Evolutionary conservation across 2,888 invertebrate species (phyloP).

Genomic region (Chloroclystis v-ata): DNA sequence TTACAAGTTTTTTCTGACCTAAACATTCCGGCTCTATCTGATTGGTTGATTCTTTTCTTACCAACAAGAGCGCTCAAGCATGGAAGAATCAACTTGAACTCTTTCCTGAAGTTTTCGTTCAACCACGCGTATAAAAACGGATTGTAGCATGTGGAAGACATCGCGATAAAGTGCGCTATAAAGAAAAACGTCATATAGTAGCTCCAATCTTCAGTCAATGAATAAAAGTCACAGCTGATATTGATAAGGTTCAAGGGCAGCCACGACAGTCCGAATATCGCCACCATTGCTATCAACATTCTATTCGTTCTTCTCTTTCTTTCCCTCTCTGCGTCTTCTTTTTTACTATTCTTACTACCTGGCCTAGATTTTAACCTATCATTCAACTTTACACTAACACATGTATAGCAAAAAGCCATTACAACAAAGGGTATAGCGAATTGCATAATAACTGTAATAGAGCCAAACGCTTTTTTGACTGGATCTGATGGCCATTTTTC

Average conservation of each 20-base stretch:
- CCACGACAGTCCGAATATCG: constrained; percentile 93
- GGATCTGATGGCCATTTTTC: constrained; percentile 89
- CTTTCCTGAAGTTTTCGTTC: constrained; percentile 95
- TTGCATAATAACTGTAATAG: constrained; percentile 88
- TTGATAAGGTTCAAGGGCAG: constrained; percentile 89
- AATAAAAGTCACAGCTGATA: constrained; percentile 83
- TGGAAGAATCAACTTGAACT: constrained; percentile 87
- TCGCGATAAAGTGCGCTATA: constrained; percentile 89
- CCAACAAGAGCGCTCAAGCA: constrained; percentile 76
- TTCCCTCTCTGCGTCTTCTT: constrained; percentile 88
- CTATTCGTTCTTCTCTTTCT: constrained; percentile 89
- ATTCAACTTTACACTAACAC: constrained; percentile 87
- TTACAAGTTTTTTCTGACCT: constrained; percentile 71
- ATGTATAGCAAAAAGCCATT: constrained; percentile 91
- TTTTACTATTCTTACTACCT: constrained; percentile 84
- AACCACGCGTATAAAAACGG: constrained; percentile 97
- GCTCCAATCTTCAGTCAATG: constrained; percentile 80
- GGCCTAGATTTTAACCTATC: constrained; percentile 86
- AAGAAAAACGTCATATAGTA: constrained; percentile 89
- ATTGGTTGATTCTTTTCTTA: constrained; percentile 64
- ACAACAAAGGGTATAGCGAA: constrained; percentile 91
- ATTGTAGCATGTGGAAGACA: constrained; percentile 97
- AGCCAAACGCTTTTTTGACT: constrained; percentile 85
- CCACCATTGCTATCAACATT: constrained; percentile 95
- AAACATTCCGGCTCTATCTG: constrained; percentile 67